Conservation (phyloP, 1,140 invertebrate genomes). For the Drosophila sproati region DNA sequence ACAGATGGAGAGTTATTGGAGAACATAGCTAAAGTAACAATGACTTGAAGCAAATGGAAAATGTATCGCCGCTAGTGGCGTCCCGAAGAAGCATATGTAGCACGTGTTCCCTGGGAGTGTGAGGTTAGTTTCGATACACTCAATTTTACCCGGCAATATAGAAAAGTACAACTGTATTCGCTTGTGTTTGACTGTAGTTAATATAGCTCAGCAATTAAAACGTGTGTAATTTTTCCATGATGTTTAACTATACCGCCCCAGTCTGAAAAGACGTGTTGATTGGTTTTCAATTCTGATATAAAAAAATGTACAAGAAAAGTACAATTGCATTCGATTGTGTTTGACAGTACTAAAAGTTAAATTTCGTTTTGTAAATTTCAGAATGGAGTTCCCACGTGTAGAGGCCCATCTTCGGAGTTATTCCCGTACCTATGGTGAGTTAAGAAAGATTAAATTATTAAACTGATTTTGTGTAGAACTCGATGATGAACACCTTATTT, state of each 20-base stretch:
- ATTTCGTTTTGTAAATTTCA: slow-evolving; percentile 13
- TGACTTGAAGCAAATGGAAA: not conserved
- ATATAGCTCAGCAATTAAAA: no score
- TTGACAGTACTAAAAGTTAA: not conserved
- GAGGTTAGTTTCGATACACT: slow-evolving; percentile 36
- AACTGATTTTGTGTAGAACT: not conserved
- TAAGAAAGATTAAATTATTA: not conserved
- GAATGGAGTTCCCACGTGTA: slow-evolving; percentile 3
- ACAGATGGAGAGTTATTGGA: slow-evolving; percentile 1
- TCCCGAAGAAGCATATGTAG: not conserved
- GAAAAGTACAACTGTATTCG: not conserved
- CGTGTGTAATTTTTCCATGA: slow-evolving; percentile 25
- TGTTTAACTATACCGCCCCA: slow-evolving; percentile 62
- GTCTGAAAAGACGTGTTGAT: slow-evolving; percentile 58
- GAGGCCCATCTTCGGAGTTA: not conserved
- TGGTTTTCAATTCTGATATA: slow-evolving; percentile 44
- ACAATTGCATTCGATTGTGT: not conserved
- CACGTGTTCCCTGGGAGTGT: slow-evolving; percentile 10
- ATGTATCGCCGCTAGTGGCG: not conserved
- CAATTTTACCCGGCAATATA: not conserved
- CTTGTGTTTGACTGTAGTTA: not conserved
- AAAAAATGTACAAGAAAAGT: not conserved
- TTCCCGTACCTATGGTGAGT: slow-evolving; percentile 17
- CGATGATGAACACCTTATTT: slow-evolving; percentile 60
- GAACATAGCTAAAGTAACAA: not conserved